A percentile compares a stretch with the other conserved stretches of the same genome.
Conservation (phyloP, 1,140 invertebrate genomes). For the Lordiphosa mommai region DNA sequence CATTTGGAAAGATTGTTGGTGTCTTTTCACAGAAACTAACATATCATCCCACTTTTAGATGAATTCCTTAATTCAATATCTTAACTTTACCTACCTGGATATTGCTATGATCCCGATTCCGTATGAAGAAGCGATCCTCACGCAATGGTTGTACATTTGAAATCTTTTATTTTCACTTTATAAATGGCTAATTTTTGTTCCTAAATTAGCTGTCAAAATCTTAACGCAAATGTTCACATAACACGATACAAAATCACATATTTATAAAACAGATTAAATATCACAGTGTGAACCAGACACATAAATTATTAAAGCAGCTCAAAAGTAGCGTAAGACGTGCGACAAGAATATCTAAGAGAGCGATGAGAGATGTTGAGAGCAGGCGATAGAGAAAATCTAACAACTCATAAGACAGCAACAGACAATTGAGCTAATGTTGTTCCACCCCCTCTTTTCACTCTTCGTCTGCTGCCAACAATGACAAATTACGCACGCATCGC, state of each 20-base stretch:
- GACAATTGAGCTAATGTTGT: slow-evolving; percentile 28
- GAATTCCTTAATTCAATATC: too few relatives aligned
- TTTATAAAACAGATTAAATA: slow-evolving; percentile 52
- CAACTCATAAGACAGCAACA: slow-evolving; percentile 22
- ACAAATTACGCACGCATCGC: slow-evolving; percentile 32
- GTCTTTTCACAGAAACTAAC: too few relatives aligned
- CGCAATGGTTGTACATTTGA: too few relatives aligned
- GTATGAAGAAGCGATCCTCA: too few relatives aligned
- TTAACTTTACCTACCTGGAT: too few relatives aligned
- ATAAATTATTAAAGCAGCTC: slow-evolving; percentile 48
- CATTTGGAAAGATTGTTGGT: too few relatives aligned
- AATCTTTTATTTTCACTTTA: too few relatives aligned
- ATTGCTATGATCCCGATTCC: too few relatives aligned
- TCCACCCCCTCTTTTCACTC: not conserved
- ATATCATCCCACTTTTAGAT: too few relatives aligned
- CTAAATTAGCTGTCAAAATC: too few relatives aligned
- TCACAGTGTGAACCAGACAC: slow-evolving; percentile 23
- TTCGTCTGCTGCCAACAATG: slow-evolving; percentile 34
- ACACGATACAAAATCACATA: slow-evolving; percentile 37
- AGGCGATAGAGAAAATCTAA: slow-evolving; percentile 7
- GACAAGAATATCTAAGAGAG: slow-evolving; percentile 14
- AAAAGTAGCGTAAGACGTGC: not conserved
- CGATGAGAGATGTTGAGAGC: slow-evolving; percentile 1
- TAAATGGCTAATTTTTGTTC: too few relatives aligned
- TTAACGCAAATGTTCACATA: too few relatives aligned